Conservation (phyloP, 2,797 vertebrate genomes). For the Gymnocypris eckloni region DNA sequence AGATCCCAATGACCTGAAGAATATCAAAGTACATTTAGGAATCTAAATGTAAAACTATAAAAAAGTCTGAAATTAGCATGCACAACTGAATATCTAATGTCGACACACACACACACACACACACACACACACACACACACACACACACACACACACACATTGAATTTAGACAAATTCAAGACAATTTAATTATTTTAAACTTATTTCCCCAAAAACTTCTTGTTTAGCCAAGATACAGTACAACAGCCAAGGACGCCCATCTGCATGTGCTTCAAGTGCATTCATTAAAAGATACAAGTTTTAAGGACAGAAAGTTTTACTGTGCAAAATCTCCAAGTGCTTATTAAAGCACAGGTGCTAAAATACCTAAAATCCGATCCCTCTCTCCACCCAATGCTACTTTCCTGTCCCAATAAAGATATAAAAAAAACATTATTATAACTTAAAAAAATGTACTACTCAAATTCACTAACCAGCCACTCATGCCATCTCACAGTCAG, state of each 20-base stretch:
- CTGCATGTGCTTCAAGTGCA: background rate
- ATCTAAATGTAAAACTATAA: background rate
- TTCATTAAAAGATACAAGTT: background rate
- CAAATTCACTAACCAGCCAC: background rate
- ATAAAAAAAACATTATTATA: background rate
- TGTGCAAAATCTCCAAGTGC: background rate
- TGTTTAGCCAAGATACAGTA: background rate
- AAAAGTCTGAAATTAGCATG: background rate
- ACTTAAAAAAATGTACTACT: background rate
- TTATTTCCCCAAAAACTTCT: background rate
- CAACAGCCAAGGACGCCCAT: background rate
- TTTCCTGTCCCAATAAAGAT: background rate
- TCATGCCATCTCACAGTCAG: background rate
- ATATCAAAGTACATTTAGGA: background rate
- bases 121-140: too few relatives aligned
- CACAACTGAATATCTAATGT: background rate
- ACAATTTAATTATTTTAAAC: background rate
- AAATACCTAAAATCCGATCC: background rate
- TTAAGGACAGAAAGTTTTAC: background rate
- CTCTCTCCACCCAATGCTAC: background rate
- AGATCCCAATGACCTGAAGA: constrained; percentile 25
- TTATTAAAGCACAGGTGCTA: background rate
- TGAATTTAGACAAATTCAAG: background rate
- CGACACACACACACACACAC: too few relatives aligned
- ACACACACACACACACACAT: too few relatives aligned